Conservation (phyloP, 2,888 invertebrate species). For the Amphiduros pacificus region DNA sequence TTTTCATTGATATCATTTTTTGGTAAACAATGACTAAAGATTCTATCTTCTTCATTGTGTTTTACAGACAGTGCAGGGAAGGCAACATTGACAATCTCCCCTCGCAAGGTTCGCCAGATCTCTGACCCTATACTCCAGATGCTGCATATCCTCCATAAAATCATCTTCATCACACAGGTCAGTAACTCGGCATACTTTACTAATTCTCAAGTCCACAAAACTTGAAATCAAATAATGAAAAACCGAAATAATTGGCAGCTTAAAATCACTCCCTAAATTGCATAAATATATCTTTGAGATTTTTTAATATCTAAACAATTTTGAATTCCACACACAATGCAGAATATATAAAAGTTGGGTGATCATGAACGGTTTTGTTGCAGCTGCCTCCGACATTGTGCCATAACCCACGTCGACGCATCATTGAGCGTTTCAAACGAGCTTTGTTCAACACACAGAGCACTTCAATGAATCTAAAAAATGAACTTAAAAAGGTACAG, state of each 20-base stretch:
- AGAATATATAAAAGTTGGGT: background rate
- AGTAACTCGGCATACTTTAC: no score
- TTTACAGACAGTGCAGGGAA: constrained; percentile 46
- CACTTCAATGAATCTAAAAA: constrained; percentile 51
- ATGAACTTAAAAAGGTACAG: constrained; percentile 54
- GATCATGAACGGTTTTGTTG: constrained; percentile 1
- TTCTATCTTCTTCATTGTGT: no score
- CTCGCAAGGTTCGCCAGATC: constrained; percentile 52
- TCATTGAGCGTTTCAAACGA: constrained; percentile 56
- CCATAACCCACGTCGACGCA: constrained; percentile 47
- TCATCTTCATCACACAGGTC: constrained; percentile 45
- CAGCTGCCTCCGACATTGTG: constrained; percentile 55
- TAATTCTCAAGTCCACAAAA: no score
- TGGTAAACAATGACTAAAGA: no score
- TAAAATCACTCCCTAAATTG: no score
- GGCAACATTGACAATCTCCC: constrained; percentile 51
- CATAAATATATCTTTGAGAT: no score
- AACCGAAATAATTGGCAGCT: no score
- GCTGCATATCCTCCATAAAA: constrained; percentile 56
- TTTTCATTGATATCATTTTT: no score
- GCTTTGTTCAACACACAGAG: constrained; percentile 52
- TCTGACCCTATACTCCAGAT: constrained; percentile 57
- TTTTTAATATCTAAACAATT: no score
- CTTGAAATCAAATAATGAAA: no score
- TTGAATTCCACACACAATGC: background rate